Evolutionary conservation across 2,888 invertebrate genomes (phyloP).

Genomic region (Hirudinaria manillensis): DNA sequence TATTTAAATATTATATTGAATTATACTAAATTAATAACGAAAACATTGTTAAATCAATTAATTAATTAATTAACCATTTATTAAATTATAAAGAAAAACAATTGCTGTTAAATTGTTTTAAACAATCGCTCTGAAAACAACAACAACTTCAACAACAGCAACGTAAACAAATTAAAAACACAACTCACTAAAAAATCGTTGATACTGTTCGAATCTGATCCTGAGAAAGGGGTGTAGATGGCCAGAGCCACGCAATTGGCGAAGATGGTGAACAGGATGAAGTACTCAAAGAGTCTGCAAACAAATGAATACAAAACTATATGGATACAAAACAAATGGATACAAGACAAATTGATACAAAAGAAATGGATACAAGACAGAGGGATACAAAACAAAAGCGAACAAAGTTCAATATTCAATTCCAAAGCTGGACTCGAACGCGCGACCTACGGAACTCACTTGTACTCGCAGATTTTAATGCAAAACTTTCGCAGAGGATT

Average conservation of each 20-base stretch:
- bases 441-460: slow-evolving; percentile 59
- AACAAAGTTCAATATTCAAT: neutral
- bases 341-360: neutral
- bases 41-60: no score
- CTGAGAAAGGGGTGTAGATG: slow-evolving; percentile 94
- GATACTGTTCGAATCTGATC: slow-evolving; percentile 88
- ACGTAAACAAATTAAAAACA: neutral
- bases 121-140: no score
- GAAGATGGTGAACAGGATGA: slow-evolving; percentile 95
- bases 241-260: slow-evolving; percentile 98
- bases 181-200: slow-evolving; percentile 89
- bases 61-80: no score
- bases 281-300: slow-evolving; percentile 91
- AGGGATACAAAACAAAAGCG: neutral
- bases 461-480: slow-evolving; percentile 96
- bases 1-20: no score
- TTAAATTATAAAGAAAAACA: no score
- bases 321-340: neutral
- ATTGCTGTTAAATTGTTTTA: no score
- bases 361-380: neutral
- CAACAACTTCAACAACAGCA: no score
- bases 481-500: slow-evolving; percentile 91
- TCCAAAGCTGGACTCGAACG: no score
- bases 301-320: neutral
- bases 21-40: no score